Base-by-base conservation (phyloP, 1,140 invertebrate species). In the Pararge aegeria region DNA sequence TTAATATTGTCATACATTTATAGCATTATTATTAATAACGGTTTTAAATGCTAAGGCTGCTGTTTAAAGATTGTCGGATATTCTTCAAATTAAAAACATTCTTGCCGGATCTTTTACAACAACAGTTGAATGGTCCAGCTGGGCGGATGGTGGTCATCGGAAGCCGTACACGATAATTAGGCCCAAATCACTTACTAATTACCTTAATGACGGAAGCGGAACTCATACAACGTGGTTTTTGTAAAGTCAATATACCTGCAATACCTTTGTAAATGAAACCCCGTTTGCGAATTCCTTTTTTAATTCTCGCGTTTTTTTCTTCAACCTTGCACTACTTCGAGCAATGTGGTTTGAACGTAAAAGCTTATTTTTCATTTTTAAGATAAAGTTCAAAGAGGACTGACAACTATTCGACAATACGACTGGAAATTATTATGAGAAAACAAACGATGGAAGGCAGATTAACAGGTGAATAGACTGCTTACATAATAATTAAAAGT, bases 191-290 rank as follows among this genome's bases (percentile, higher is more conserved):
- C 67, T 72, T 60, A 73, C 72, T 80, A 76, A 85, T 86, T 86
- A 77, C 74, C 78, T 74, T 87, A 86, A 86, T 87, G 72, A 80
- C 79, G 83, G 84, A 86, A 83, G 73, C 78, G 77, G 83, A 84
- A 83, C 38, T 42, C 67, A 68, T 68, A 65, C 58, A 55, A 63
- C 64, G 70, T 66, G 72, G 73, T 80, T 79, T 79, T 68, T 77
- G 69, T 64, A 55, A 42, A 68, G 53, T 55, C 52, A 63, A 71
- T 72, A 74, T 74, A 46, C 68, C 69, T n/a, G n/a, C n/a, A 76
- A 75, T 68, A 73, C 67, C 66, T 57, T 69, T 62, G 69, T 77
- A 70, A 78, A 83, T 76, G 46, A 58, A 58, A 64, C 55, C 44
- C 16, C 13, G 19, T 49, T 49, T 21, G 20, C 18, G 46, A 49